Base-by-base conservation (phyloP, 2,888 invertebrate species). In the Hetaerina titia region DNA sequence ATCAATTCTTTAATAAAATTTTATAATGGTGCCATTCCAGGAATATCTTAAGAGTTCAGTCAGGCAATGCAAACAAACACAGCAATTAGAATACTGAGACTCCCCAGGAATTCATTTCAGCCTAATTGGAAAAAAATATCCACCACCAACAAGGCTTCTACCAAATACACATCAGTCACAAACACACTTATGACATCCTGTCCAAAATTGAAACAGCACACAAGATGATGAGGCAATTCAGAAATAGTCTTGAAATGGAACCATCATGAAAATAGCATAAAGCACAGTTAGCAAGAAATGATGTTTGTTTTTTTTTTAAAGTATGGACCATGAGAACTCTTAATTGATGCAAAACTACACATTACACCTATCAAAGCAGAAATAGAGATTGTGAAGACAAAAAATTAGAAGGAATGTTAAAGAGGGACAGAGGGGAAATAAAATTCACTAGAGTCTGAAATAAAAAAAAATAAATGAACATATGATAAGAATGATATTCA, bases 331-430 rank as follows among this genome's bases (percentile, higher is more conserved):
- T n/a, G 69, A 69, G 45, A 81, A 25, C 81, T 31, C 25, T 81
- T 2, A 81, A 81, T 45, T 45, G 45, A 45, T 81, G 81, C 81
- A 81, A 19, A 45, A 81, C 81, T 81, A 81, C 81, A 31, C 31
- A 81, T 81, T 31, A 81, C 81, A 81, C 31, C 81, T 81, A 81
- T 81, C 81, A 81, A 81, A 81, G 81, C 81, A 81, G 81, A 81
- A 81, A 81, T 25, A 81, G 81, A 81, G 81, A 81, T 81, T 31
- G 31, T 81, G 81, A 81, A 81, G 81, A 81, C 81, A 81, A 81
- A 25, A n/a, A 81, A 31, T 15, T 31, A 11, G 31, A 31, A 31
- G 31, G 81, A 81, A 19, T 31, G 81, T 81, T 31, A 25, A 1
- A 13, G 45, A 45, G 9, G 69, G 69, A 19, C 4, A 7, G 74